Conservation (phyloP, 2,113 vertebrate species). For the Montifringilla adamsi region DNA sequence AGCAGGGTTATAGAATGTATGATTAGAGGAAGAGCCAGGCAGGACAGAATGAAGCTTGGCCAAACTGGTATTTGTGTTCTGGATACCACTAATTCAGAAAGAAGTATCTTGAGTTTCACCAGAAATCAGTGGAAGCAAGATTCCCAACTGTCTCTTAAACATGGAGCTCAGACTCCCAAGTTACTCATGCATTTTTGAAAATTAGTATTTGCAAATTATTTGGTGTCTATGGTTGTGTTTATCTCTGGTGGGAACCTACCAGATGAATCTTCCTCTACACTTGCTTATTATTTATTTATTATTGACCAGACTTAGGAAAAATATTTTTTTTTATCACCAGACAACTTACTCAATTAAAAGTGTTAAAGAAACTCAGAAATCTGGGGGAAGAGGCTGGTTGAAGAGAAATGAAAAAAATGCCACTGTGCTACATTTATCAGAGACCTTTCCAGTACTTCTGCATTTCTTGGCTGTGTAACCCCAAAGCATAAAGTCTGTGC, state of each 20-base stretch:
- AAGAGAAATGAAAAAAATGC: background rate
- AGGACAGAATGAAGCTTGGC: background rate
- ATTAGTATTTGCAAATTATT: background rate
- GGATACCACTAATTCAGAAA: background rate
- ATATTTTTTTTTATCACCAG: background rate
- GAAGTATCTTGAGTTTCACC: background rate
- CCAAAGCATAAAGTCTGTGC: background rate
- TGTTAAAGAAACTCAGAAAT: background rate
- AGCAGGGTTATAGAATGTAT: background rate
- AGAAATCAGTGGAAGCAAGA: background rate
- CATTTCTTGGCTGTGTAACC: background rate
- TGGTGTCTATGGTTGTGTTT: background rate
- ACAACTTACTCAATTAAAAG: background rate
- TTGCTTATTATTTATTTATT: background rate
- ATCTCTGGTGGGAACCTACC: background rate
- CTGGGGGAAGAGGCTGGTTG: background rate
- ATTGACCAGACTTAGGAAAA: background rate
- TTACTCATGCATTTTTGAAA: background rate
- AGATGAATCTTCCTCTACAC: background rate
- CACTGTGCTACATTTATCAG: background rate
- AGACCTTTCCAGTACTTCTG: background rate
- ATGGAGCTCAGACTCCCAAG: background rate
- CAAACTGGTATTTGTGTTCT: background rate
- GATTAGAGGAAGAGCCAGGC: background rate
- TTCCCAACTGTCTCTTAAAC: background rate